Evolutionary conservation across 2,113 vertebrate genomes (phyloP), one percentile per base, ranked within the genome.

Genomic region (Boleophthalmus pectinirostris): DNA sequence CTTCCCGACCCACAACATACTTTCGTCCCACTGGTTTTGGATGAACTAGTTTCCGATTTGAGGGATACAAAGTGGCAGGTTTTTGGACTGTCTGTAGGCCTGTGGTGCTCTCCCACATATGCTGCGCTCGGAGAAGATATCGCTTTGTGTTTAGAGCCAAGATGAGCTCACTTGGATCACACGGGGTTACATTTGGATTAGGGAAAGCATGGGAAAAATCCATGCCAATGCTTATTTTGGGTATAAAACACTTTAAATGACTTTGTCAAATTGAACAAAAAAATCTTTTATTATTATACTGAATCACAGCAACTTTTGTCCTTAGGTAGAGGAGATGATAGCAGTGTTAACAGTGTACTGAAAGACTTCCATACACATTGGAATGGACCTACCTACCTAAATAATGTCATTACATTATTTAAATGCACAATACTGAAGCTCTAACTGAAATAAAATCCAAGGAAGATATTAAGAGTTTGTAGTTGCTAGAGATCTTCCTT

Each of bases 1-100:
- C 78, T 86, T 87, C 23, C 24, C 86, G 70, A 75, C 75, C 80
- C 74, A 68, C 77, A 88, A 77, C 77, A 69, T 63, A 66, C 38
- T 38, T 33, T 64, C 33, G 38, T 64, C 53, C 71, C 78, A 72
- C 65, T 81, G 75, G 72, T 74, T 82, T 35, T 61, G 60, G 60
- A 56, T 68, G 43, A 56, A 67, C 82, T 78, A 67, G 84, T 78
- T 24, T 74, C 70, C 73, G 71, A 61, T 33, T 33, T 33, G 25
- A 81, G 82, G 63, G 23, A 60, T 77, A 43, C 58, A 45, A 45
- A 2, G 15, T 24, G 66, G 68, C 38, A 24, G 29, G 24, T 13
- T 67, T 46, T 68, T 60, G 2, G 10, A n/a, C 21, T 24, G 58
- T 16, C 11, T 29, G 14, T 60, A 60, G 29, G 43, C 51, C 0